Evolutionary conservation across 2,797 vertebrate genomes (phyloP).

Genomic region (Hylomyscus alleni): DNA sequence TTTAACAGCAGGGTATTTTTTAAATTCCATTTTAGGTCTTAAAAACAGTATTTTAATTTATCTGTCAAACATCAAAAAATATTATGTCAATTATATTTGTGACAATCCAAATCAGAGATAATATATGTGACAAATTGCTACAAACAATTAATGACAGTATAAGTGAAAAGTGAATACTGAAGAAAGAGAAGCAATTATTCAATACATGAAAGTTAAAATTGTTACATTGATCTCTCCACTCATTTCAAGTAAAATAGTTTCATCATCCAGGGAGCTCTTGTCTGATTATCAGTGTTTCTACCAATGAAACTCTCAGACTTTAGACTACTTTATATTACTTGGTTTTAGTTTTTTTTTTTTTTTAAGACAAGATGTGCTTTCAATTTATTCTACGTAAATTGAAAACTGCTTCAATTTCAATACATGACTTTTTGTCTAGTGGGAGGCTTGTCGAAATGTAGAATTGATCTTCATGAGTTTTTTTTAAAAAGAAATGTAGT

Average conservation of each 20-base stretch:
- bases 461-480: conserved; percentile 83
- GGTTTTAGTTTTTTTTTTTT: conserved; percentile 61
- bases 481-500: conserved; percentile 51
- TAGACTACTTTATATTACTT: conserved; percentile 75
- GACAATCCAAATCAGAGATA: conserved; percentile 33
- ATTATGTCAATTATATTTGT: conserved; percentile 63
- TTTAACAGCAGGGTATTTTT: conserved; percentile 66
- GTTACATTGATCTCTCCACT: conserved; percentile 77
- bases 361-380: conserved; percentile 77
- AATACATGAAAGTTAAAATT: conserved; percentile 79
- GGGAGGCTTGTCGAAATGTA: conserved; percentile 75
- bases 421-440: conserved; percentile 80
- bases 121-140: conserved; percentile 41
- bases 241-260: conserved; percentile 79
- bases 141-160: conserved; percentile 71
- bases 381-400: conserved; percentile 84
- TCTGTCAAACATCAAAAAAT: conserved; percentile 69
- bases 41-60: conserved; percentile 47
- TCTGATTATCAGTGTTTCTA: conserved; percentile 74
- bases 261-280: conserved; percentile 68
- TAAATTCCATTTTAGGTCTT: conserved; percentile 59
- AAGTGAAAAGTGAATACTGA: conserved; percentile 73
- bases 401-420: conserved; percentile 85
- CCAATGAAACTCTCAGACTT: conserved; percentile 78
- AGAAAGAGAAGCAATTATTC: conserved; percentile 78